Evolutionary conservation across 2,113 vertebrate genomes (phyloP).

Genomic region (Miniopterus natalensis): DNA sequence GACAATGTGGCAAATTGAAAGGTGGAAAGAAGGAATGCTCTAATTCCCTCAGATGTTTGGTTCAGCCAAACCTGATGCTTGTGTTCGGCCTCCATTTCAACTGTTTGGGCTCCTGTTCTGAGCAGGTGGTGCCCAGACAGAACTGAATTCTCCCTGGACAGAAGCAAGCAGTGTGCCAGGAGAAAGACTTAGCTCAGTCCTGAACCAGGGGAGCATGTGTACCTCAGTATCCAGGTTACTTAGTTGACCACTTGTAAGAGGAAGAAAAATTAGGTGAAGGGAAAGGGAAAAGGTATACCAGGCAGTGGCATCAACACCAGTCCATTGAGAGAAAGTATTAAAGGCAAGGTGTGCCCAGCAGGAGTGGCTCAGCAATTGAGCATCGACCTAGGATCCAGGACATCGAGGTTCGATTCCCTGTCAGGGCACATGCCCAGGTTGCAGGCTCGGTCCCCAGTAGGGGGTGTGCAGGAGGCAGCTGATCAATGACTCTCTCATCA

Average conservation of each 20-base stretch:
- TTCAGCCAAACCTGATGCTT: background rate
- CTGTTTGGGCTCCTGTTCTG: background rate
- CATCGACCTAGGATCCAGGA: too few species aligned
- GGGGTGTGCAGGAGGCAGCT: too few species aligned
- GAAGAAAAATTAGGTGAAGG: background rate
- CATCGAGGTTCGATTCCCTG: too few species aligned
- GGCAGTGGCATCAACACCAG: background rate
- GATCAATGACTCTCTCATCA: too few species aligned
- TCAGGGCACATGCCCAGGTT: too few species aligned
- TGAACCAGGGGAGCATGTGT: too few species aligned
- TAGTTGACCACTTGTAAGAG: background rate
- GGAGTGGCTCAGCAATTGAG: too few species aligned
- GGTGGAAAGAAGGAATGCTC: background rate
- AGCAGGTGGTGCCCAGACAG: background rate
- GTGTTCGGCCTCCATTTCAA: too few species aligned
- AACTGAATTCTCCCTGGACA: background rate
- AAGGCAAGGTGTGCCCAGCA: background rate
- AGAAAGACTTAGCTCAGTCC: background rate
- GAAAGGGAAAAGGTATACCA: too few species aligned
- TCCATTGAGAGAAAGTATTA: accelerated
- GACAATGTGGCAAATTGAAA: background rate
- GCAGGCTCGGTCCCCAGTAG: too few species aligned
- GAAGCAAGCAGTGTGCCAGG: background rate
- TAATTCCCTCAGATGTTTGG: background rate
- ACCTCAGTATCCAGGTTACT: background rate